These are phyloP conservation scores for Psix sp. DNA, from an alignment of 1,140 invertebrate genomes.

Conservation along the genomic window DNA sequence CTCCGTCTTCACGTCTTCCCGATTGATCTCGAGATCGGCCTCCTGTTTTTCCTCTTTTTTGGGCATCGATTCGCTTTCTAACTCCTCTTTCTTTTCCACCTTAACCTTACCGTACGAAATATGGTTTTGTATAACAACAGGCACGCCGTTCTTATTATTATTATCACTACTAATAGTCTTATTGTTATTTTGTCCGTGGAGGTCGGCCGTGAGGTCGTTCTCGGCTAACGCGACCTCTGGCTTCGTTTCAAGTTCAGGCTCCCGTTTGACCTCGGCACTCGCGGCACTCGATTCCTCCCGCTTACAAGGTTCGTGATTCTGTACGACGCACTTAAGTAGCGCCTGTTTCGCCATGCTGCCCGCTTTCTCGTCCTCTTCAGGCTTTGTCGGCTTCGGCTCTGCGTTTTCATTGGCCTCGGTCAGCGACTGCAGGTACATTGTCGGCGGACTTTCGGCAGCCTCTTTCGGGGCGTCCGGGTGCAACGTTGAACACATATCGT, in stretches of 20 bases:
- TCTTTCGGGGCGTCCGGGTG: constrained; percentile 70
- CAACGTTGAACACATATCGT: constrained; percentile 76
- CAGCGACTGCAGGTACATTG: constrained; percentile 20
- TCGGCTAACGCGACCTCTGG: constrained; percentile 56
- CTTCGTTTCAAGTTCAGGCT: constrained; percentile 39
- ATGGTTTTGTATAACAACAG: constrained; percentile 75
- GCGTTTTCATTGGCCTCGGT: constrained; percentile 38
- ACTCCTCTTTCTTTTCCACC: constrained; percentile 60
- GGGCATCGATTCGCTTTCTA: constrained; percentile 30
- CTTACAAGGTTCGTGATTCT: constrained; percentile 15
- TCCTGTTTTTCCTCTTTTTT: constrained; percentile 46
- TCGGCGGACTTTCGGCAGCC: constrained; percentile 26
- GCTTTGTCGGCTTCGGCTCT: constrained; percentile 56
- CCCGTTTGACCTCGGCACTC: constrained; percentile 50
- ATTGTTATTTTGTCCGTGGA: constrained; percentile 64
- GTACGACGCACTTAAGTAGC: constrained; percentile 65
- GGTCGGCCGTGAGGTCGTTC: constrained; percentile 62
- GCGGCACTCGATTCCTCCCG: constrained; percentile 34
- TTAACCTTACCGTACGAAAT: constrained; percentile 67
- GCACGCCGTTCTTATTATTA: constrained; percentile 73
- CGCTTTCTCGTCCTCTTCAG: constrained; percentile 58
- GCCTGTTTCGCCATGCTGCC: constrained; percentile 33
- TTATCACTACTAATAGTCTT: constrained; percentile 57
- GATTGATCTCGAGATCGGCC: constrained; percentile 61
- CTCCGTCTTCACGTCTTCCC: constrained; percentile 20